A percentile compares a stretch with the other conserved stretches of the same genome.
These are phyloP conservation scores for Pipra filicauda DNA, from an alignment of 2,113 vertebrate species.

Conservation along the genomic window DNA sequence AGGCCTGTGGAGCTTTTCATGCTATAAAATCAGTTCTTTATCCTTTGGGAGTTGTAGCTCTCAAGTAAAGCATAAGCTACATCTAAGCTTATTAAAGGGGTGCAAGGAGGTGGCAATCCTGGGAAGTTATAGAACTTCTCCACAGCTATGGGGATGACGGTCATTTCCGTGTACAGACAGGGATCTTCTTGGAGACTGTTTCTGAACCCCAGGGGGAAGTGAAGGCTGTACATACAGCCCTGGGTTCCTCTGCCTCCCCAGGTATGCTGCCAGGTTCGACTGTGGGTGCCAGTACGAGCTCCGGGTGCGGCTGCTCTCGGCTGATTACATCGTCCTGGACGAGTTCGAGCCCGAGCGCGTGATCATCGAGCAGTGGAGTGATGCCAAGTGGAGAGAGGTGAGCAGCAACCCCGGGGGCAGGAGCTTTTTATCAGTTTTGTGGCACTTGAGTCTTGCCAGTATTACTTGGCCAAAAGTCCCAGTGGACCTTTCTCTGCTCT, in stretches of 20 bases:
- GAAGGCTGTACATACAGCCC: not conserved
- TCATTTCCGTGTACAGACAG: not conserved
- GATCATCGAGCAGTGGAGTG: constrained; percentile 67
- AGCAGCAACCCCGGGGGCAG: not conserved
- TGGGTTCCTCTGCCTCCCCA: not conserved
- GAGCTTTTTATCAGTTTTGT: not conserved
- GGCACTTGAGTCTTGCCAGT: not conserved
- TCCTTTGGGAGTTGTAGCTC: not conserved
- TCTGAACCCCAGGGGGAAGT: not conserved
- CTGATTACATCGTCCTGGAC: constrained; percentile 41
- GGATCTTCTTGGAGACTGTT: not conserved
- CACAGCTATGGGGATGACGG: not conserved
- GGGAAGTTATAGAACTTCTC: not conserved
- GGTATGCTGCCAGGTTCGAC: constrained; percentile 71
- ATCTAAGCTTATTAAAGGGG: not conserved
- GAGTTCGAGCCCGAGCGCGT: constrained; percentile 63
- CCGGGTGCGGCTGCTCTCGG: constrained; percentile 58
- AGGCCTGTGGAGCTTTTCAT: not conserved
- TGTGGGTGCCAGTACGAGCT: constrained; percentile 71
- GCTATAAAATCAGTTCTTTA: not conserved
- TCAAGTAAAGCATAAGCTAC: not conserved
- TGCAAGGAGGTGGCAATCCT: not conserved
- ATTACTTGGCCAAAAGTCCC: not conserved
- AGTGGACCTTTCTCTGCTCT: not conserved
- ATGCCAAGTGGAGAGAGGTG: constrained; percentile 73